Evolutionary conservation across 2,797 vertebrate genomes (phyloP).

Genomic region (Rhadinocentrus ornatus): DNA sequence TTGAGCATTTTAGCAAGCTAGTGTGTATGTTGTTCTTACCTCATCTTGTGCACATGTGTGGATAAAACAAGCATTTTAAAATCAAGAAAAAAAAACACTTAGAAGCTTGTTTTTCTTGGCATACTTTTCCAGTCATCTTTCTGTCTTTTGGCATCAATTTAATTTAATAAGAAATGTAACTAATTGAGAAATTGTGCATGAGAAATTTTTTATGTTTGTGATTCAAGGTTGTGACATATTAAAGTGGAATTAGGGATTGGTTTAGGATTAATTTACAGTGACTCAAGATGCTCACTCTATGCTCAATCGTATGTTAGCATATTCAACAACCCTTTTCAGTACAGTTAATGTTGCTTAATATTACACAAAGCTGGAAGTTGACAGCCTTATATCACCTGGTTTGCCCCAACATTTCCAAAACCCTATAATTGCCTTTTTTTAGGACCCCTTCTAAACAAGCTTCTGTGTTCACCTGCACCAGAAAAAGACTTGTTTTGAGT

Average conservation of each 20-base stretch:
- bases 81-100: background rate
- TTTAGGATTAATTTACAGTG: background rate
- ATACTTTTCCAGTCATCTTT: background rate
- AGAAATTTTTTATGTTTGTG: too few relatives aligned
- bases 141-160: conserved; percentile 5
- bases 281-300: too few relatives aligned
- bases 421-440: too few relatives aligned
- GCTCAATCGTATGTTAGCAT: background rate
- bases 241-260: too few relatives aligned
- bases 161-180: background rate
- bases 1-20: background rate
- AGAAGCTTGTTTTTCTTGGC: conserved; percentile 1
- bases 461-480: conserved; percentile 8
- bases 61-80: background rate
- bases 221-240: too few relatives aligned
- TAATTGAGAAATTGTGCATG: background rate
- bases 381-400: background rate
- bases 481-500: conserved; percentile 1
- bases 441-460: too few relatives aligned
- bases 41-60: background rate
- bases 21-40: background rate
- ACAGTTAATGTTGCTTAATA: background rate
- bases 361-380: too few relatives aligned
- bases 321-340: background rate
- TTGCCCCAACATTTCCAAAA: too few relatives aligned